phyloP scores from a whole-genome alignment of 2,113 vertebrate species.

The Oncorhynchus masou region DNA sequence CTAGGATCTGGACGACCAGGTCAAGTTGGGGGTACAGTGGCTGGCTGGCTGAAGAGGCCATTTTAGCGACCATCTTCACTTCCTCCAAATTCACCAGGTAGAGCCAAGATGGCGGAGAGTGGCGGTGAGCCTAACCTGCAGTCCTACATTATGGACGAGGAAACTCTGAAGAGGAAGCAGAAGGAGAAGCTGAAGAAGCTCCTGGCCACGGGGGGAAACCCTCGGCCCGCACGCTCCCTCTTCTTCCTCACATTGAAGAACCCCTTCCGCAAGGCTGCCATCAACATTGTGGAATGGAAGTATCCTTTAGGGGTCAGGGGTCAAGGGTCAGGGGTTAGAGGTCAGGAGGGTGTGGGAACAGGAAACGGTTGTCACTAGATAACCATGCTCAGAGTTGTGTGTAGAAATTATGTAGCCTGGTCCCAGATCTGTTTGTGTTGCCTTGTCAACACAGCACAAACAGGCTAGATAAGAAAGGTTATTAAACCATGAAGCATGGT shows the following conservation, averaged over 20 bases:
- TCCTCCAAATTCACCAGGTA: neutral
- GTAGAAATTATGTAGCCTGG: too few species aligned
- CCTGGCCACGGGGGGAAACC: constrained; percentile 66
- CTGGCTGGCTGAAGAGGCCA: neutral
- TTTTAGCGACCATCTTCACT: neutral
- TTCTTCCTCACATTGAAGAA: constrained; percentile 83
- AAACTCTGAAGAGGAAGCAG: constrained; percentile 68
- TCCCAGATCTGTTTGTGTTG: too few species aligned
- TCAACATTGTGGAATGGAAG: constrained; percentile 89
- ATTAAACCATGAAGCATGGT: too few species aligned
- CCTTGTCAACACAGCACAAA: too few species aligned
- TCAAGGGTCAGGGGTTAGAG: neutral
- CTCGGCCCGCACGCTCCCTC: constrained; percentile 78
- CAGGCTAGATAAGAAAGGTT: too few species aligned
- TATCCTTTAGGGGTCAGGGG: constrained; percentile 74
- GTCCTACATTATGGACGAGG: constrained; percentile 66
- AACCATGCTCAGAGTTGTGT: neutral
- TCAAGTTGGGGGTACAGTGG: neutral
- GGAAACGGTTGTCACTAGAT: neutral
- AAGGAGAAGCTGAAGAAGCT: constrained; percentile 80
- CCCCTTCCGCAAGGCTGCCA: constrained; percentile 81
- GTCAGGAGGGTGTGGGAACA: neutral
- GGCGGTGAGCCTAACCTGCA: constrained; percentile 47
- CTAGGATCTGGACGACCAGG: too few species aligned
- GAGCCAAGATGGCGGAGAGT: constrained; percentile 67